These are phyloP conservation scores for Liparis tanakae DNA, from an alignment of 2,797 vertebrate species.

Conservation along the genomic window DNA sequence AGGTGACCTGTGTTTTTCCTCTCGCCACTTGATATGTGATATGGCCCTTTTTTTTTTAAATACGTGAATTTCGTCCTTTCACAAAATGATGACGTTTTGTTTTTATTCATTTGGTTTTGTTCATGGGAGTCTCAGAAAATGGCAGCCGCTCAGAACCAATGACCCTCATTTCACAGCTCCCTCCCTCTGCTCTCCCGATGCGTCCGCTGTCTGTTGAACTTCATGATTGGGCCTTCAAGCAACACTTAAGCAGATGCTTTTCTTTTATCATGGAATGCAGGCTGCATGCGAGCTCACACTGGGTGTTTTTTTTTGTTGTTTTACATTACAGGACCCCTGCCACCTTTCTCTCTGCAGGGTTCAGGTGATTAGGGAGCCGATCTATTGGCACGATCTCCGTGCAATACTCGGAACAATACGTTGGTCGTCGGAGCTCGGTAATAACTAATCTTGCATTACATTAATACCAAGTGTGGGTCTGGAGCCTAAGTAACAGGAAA, in stretches of 20 bases:
- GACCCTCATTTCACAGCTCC: conserved; percentile 35
- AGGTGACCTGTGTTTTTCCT: conserved; percentile 27
- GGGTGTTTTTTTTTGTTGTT: conserved; percentile 52
- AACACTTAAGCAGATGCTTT: conserved; percentile 68
- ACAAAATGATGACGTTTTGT: not conserved
- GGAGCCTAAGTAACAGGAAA: conserved; percentile 58
- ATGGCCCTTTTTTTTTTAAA: too few relatives aligned
- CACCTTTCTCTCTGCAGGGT: conserved; percentile 64
- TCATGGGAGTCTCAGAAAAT: conserved; percentile 5
- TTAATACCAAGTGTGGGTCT: conserved; percentile 49
- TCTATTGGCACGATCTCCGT: conserved; percentile 62
- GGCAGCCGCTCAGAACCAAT: conserved; percentile 37
- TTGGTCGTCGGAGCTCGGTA: conserved; percentile 73
- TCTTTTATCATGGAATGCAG: conserved; percentile 75
- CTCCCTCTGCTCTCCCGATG: conserved; percentile 21
- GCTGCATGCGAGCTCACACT: conserved; percentile 54
- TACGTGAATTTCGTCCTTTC: conserved; percentile 1
- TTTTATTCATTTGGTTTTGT: conserved; percentile 1
- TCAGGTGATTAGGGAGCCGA: conserved; percentile 73
- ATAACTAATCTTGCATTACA: conserved; percentile 72
- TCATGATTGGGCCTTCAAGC: conserved; percentile 65
- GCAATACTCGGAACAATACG: conserved; percentile 75
- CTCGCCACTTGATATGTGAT: conserved; percentile 3
- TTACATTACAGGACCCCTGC: conserved; percentile 70
- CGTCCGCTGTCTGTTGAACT: conserved; percentile 58